Evolutionary conservation across 1,140 invertebrate genomes (phyloP), one percentile per base, ranked within the genome.

Genomic region (Drosophila lowei): DNA sequence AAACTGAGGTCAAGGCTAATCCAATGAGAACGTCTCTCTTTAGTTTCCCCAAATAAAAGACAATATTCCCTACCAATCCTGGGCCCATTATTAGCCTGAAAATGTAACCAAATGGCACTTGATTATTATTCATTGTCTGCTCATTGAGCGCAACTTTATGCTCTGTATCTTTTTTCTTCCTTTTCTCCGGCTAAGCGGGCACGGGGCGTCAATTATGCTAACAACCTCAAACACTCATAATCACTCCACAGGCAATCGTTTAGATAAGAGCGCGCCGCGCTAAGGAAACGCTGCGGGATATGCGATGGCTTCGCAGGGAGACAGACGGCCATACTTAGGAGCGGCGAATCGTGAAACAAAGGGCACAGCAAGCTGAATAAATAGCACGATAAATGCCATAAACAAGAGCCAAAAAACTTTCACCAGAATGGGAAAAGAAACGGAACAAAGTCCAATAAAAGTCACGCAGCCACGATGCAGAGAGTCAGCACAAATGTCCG

Each of bases 171-270:
- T 65, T 46, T 47, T 34, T 53, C 48, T 66, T 47, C 13, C 23
- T 43, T 64, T 60, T 18, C 42, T 25, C 53, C 63, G 23, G 64
- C 58, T 65, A 77, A 74, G 72, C 59, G 74, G 71, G 57, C 77
- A 75, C 74, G 57, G 81, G 70, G 83, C 83, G 83, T 86, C 83
- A 86, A 86, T 86, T 86, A 86, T 86, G 83, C 83, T 86, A 86
- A 86, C 83, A 86, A 86, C 74, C 83, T 85, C 74, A 75, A 81
- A 86, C 84, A 88, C 83, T 86, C 83, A 86, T 86, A 86, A 86
- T 86, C 83, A 86, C 83, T 86, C 83, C 83, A 86, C 83, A 88
- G 83, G 85, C 83, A 86, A 88, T 83, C 83, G 83, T 86, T 86
- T 86, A 86, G 83, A 86, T 86, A 86, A 86, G 83, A 73, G 67